A percentile compares a stretch with the other conserved stretches of the same genome.
phyloP scores from a whole-genome alignment of 1,140 invertebrate genomes.

The Dendrolimus kikuchii region DNA sequence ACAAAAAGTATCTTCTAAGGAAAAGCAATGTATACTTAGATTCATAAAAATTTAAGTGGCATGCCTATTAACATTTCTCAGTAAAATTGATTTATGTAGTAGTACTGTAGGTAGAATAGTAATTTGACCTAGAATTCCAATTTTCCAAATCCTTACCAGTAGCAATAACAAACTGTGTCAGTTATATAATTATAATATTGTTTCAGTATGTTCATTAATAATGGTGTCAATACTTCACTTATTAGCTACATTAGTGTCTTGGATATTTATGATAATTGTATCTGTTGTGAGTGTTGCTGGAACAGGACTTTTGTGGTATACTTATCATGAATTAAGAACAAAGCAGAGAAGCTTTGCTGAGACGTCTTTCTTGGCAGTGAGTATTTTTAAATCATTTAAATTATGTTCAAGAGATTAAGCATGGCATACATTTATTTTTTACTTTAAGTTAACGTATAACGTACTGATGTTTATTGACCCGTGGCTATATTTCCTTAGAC shows the following conservation, averaged over 20 bases:
- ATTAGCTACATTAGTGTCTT: slow-evolving; percentile 86
- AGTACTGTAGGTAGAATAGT: too few species aligned
- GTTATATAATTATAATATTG: slow-evolving; percentile 9
- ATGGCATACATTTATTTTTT: too few species aligned
- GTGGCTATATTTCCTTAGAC: too few species aligned
- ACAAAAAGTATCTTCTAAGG: too few species aligned
- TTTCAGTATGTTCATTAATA: slow-evolving; percentile 84
- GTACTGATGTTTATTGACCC: too few species aligned
- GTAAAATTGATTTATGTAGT: too few species aligned
- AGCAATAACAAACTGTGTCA: not conserved
- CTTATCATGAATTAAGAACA: slow-evolving; percentile 84
- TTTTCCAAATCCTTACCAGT: too few species aligned
- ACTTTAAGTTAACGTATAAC: too few species aligned
- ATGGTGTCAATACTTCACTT: slow-evolving; percentile 90
- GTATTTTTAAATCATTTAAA: slow-evolving; percentile 11
- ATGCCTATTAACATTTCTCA: too few species aligned
- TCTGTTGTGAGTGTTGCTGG: slow-evolving; percentile 82
- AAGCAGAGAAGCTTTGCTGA: slow-evolving; percentile 77
- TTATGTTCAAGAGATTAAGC: not conserved
- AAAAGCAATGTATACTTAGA: too few species aligned
- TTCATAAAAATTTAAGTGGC: too few species aligned
- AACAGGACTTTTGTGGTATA: slow-evolving; percentile 90
- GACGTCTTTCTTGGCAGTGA: slow-evolving; percentile 46
- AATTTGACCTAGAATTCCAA: too few species aligned
- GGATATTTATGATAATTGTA: slow-evolving; percentile 88